A percentile compares a stretch with the other conserved stretches of the same genome.
phyloP scores from a whole-genome alignment of 2,888 invertebrate species.

The Rugalucina vietnamica region DNA sequence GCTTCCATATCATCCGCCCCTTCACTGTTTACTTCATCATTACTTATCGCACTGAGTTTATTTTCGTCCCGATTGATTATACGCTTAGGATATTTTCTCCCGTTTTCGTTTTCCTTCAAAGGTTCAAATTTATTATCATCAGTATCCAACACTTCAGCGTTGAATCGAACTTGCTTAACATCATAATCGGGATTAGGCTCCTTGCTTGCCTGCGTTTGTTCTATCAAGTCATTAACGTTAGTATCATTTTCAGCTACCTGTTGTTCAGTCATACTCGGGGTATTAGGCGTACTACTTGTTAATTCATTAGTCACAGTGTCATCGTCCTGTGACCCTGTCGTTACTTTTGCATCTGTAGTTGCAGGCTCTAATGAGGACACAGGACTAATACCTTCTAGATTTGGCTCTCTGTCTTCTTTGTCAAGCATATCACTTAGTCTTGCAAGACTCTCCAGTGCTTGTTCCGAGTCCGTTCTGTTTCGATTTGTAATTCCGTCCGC shows the following conservation, averaged over 20 bases:
- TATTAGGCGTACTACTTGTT: neutral
- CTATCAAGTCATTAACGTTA: neutral
- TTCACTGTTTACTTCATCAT: neutral
- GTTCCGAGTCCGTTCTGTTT: neutral
- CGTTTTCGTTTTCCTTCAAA: constrained; percentile 28
- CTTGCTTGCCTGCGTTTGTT: constrained; percentile 10
- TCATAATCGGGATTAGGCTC: constrained; percentile 75
- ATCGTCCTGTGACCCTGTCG: neutral
- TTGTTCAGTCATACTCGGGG: neutral
- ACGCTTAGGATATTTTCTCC: neutral
- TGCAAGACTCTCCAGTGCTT: neutral
- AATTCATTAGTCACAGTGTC: neutral
- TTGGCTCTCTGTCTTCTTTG: neutral
- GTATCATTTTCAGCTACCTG: neutral
- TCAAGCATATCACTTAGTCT: neutral
- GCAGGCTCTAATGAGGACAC: no score
- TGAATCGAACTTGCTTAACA: constrained; percentile 72
- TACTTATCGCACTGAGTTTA: neutral
- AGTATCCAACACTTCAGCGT: constrained; percentile 57
- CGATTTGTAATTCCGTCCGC: neutral
- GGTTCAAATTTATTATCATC: constrained; percentile 62
- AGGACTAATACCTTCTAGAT: neutral
- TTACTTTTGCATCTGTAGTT: neutral
- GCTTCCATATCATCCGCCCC: neutral
- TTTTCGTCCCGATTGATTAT: neutral